phyloP scores from a whole-genome alignment of 2,888 invertebrate genomes.

The Auanema freiburgensis region DNA sequence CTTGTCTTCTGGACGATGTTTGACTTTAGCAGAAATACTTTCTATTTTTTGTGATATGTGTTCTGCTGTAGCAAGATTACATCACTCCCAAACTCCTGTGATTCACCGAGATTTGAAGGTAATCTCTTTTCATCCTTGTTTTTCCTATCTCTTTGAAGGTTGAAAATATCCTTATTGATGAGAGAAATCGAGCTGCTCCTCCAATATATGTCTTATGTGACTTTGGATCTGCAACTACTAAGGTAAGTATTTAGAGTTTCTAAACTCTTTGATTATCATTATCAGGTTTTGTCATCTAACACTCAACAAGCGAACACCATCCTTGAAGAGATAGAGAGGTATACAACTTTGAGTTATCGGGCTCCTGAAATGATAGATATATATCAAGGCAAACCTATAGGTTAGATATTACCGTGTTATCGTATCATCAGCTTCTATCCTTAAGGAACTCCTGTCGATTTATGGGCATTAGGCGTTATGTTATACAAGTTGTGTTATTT shows the following conservation, averaged over 20 bases:
- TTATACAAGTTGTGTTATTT: slow-evolving; percentile 87
- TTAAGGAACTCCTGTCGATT: slow-evolving; percentile 55
- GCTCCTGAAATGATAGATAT: slow-evolving; percentile 91
- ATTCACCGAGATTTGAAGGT: slow-evolving; percentile 88
- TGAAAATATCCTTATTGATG: slow-evolving; percentile 82
- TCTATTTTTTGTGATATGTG: slow-evolving; percentile 88
- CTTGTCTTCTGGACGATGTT: slow-evolving; percentile 62
- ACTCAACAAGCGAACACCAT: slow-evolving; percentile 41
- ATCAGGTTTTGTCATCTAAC: slow-evolving; percentile 70
- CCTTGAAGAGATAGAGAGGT: slow-evolving; percentile 66
- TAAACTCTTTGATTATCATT: no score
- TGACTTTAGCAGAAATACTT: slow-evolving; percentile 70
- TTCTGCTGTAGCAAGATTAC: slow-evolving; percentile 85
- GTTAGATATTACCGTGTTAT: no score
- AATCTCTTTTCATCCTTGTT: slow-evolving; percentile 18
- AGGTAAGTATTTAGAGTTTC: slow-evolving; percentile 63
- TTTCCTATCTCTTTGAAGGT: slow-evolving; percentile 70
- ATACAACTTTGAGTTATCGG: slow-evolving; percentile 86
- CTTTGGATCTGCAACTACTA: slow-evolving; percentile 89
- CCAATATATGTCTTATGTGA: slow-evolving; percentile 81
- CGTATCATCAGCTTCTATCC: no score
- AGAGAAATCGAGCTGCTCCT: slow-evolving; percentile 72
- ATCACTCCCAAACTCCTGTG: slow-evolving; percentile 89
- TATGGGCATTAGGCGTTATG: slow-evolving; percentile 79
- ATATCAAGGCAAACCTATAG: slow-evolving; percentile 80